Base-by-base conservation (phyloP, 2,797 vertebrate genomes). In the Dicrostonyx torquatus region DNA sequence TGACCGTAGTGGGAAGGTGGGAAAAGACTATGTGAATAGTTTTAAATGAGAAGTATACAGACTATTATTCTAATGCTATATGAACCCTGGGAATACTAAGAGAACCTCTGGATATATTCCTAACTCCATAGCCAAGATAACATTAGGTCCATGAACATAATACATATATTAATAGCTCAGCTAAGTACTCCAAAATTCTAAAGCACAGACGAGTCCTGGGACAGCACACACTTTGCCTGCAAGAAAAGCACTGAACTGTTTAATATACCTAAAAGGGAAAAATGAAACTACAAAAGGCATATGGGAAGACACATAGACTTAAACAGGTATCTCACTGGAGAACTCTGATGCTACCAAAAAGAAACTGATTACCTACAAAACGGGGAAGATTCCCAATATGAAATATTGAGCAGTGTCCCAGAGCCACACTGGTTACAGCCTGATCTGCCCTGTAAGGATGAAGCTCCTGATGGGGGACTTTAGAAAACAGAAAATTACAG, bases 41-140 rank as follows among this genome's bases (percentile, higher is more conserved):
- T 95, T 40, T 92, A 87, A 96, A 87, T 75, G 60, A 93, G 89
- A 60, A 68, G 76, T 88, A 79, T 73, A 84, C 0, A 64, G 60
- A 78, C 62, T 77, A 55, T 72, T 68, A 68, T 34, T 76, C 55
- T 77, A 77, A 92, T 40, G 85, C 89, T 55, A 24, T 91, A 78
- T 80, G 87, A 89, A 94, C 91, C 60, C 22, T 79, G 64, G 31
- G 68, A 50, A 58, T 82, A 87, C n/a, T 10, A 40, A 34, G 1
- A 2, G 50, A 87, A 48, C 15, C 62, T 76, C 79, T 85, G 60
- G 91, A 79, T 66, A 87, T 62, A 88, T 0, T 64, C 37, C 15
- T 50, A 91, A 62, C 73, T 90, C 50, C 29, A 68, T 10, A 93
- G 40, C 24, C 64, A 82, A 15, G 45, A 45, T 18, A 80, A 92